Conservation (phyloP, 2,113 vertebrate genomes). For the Lycaon pictus region DNA sequence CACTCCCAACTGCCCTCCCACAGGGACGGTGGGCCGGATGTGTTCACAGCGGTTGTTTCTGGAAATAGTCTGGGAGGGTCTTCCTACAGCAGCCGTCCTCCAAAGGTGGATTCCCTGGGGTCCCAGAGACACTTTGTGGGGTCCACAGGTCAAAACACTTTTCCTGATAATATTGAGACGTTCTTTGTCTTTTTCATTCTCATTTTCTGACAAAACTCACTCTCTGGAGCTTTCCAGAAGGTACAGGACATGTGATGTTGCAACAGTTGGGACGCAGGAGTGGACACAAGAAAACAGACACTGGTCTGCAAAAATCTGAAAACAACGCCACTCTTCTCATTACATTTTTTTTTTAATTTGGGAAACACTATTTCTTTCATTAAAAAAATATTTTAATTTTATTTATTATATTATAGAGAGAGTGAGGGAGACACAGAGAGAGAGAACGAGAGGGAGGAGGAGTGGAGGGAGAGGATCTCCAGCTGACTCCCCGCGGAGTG, state of each 20-base stretch:
- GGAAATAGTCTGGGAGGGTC: background rate
- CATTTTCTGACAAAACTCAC: background rate
- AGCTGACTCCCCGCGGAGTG: too few species aligned
- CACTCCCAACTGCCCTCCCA: background rate
- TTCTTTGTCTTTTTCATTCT: background rate
- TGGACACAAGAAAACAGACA: background rate
- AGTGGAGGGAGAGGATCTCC: background rate
- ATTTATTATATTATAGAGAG: background rate
- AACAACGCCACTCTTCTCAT: background rate
- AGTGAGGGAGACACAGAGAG: background rate
- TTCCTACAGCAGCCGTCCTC: background rate
- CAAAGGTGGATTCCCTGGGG: background rate
- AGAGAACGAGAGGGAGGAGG: background rate
- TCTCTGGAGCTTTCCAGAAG: background rate
- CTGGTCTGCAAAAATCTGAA: background rate
- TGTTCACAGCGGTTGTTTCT: background rate
- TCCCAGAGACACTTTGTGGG: background rate
- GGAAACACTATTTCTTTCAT: background rate
- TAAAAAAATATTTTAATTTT: background rate
- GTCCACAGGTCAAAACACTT: background rate
- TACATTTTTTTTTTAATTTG: background rate
- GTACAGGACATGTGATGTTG: background rate
- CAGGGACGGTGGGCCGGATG: background rate
- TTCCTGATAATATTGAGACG: background rate
- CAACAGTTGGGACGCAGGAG: background rate